Evolutionary conservation across 1,140 invertebrate genomes (phyloP), one percentile per base, ranked within the genome.

Genomic region (Meloidogyne hapla): DNA sequence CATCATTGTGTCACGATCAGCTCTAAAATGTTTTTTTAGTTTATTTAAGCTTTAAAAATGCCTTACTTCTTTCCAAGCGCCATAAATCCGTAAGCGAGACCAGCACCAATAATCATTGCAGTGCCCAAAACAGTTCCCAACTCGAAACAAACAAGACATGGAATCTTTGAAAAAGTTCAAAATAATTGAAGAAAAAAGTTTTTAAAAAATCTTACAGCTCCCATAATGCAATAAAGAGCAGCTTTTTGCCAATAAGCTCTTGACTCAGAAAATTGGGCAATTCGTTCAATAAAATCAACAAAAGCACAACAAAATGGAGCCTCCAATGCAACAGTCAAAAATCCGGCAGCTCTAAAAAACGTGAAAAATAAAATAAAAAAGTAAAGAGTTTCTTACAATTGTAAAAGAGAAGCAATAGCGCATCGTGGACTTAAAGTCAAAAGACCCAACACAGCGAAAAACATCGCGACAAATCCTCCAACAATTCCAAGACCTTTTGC

Each of bases 301-400:
- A 94, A 97, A 87, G 94, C 90, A 88, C 94, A 96, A 89, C 94
- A 96, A 87, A 93, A 96, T 0, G 94, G 94, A 13, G 94, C 94
- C 89, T 98, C 95, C 82, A 95, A 91, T 6, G 92, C 90, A 78
- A 95, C 90, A 64, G 94, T 91, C 72, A 93, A 83, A 89, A 95
- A 94, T 63, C 94, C 94, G 69, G 92, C 91, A 65, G 94, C 80
- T 83, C 91, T 91, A 83, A 70, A 88, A 88, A 38, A 67, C 61
- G 69, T 38, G 1, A 10, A 21, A 18, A 65, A 21, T 6, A 71
- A 25, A 64, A 63, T 33, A 21, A 26, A 42, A 28, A 26, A 23
- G 61, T 15, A 26, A 33, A 33, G 38, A 3, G 1, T 1, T 78
- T 88, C 90, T 90, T 89, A 91, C 92, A 96, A 92, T 90, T 94